Evolutionary conservation across 2,797 vertebrate species (phyloP).

Genomic region (Sparus aurata): DNA sequence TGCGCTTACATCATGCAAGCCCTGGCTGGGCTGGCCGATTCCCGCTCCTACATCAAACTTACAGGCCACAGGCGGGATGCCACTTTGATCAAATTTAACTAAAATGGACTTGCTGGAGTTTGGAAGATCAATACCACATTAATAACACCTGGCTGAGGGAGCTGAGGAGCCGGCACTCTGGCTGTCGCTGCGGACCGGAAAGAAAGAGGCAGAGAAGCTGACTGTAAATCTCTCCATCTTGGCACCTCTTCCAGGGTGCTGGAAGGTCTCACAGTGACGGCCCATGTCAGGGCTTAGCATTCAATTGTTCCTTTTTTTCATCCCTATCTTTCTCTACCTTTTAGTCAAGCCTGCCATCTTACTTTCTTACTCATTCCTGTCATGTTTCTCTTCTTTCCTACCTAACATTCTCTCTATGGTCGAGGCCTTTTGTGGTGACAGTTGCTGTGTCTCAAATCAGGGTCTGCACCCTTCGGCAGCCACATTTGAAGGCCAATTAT

Average conservation of each 20-base stretch:
- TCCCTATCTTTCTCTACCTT: no score
- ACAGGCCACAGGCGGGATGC: constrained; percentile 66
- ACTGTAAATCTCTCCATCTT: constrained; percentile 77
- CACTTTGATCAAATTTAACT: constrained; percentile 85
- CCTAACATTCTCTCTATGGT: no score
- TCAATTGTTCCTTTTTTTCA: no score
- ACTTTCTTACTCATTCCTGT: no score
- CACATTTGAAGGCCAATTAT: no score
- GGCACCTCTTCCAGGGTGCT: constrained; percentile 58
- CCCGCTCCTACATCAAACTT: constrained; percentile 67
- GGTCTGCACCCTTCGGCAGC: no score
- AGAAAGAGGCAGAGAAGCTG: constrained; percentile 48
- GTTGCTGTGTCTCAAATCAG: no score
- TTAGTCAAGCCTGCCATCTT: no score
- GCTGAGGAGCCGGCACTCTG: constrained; percentile 57
- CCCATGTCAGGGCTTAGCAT: constrained; percentile 42
- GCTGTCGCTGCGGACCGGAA: constrained; percentile 46
- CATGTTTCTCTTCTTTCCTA: no score
- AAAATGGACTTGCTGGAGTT: constrained; percentile 82
- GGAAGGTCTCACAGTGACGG: constrained; percentile 60
- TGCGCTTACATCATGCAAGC: constrained; percentile 43
- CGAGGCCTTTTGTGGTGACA: no score
- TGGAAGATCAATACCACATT: constrained; percentile 83
- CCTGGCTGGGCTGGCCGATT: constrained; percentile 54
- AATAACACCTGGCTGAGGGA: constrained; percentile 80